phyloP scores from a whole-genome alignment of 2,797 vertebrate genomes.

The Xyrichtys novacula region DNA sequence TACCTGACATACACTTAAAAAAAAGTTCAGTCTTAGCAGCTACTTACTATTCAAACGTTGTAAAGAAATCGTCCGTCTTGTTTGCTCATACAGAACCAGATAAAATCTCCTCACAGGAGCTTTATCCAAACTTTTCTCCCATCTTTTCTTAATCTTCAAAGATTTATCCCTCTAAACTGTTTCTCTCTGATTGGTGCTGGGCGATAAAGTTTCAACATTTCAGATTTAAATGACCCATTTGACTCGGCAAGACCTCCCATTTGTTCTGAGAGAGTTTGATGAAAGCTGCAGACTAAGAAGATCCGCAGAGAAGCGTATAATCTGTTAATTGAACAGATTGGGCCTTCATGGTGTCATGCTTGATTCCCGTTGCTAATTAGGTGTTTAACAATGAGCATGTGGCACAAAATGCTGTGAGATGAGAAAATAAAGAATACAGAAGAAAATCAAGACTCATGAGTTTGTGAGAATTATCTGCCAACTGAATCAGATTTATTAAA shows the following conservation, averaged over 20 bases:
- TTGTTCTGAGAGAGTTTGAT: not conserved
- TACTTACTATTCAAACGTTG: too few species aligned
- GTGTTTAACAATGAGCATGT: conserved; percentile 7
- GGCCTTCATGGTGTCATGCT: conserved; percentile 2
- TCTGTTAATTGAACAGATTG: conserved; percentile 19
- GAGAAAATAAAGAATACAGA: not conserved
- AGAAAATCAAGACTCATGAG: not conserved
- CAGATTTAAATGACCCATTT: conserved; percentile 4
- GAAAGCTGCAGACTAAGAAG: conserved; percentile 2
- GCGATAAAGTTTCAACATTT: not conserved
- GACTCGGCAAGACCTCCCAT: not conserved
- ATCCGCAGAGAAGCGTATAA: not conserved
- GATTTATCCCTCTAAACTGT: too few species aligned
- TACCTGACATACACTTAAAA: too few species aligned
- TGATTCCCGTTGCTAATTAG: not conserved
- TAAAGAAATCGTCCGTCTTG: too few species aligned
- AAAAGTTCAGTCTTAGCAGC: too few species aligned
- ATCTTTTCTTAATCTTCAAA: too few species aligned
- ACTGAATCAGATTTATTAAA: not conserved
- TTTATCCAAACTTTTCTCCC: too few species aligned
- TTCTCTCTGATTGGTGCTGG: not conserved
- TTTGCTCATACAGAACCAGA: too few species aligned
- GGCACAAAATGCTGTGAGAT: not conserved
- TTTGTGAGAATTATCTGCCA: not conserved
- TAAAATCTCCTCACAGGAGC: too few species aligned